Percentiles rank a stretch among this genome's conserved stretches.
Evolutionary conservation across 2,113 vertebrate genomes (phyloP).

Genomic region (Hemibagrus wyckioides): DNA sequence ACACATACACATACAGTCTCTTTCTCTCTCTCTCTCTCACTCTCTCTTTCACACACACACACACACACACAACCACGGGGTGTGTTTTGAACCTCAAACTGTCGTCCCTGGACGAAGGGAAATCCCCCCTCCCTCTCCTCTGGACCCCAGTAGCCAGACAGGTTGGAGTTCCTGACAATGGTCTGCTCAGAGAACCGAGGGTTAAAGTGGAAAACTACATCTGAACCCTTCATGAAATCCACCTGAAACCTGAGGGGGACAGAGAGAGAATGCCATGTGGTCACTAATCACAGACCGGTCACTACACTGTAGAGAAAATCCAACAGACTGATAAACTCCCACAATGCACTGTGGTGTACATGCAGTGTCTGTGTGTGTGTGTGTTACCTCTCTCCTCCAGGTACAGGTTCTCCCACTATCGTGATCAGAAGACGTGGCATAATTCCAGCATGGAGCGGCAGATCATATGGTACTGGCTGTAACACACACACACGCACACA

Average conservation of each 20-base stretch:
- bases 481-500: constrained; percentile 53
- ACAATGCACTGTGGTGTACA: not conserved
- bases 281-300: not conserved
- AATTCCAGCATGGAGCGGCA: constrained; percentile 74
- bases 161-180: constrained; percentile 71
- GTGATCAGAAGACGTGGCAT: constrained; percentile 75
- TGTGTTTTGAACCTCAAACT: constrained; percentile 71
- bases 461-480: constrained; percentile 72
- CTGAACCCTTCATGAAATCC: constrained; percentile 73
- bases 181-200: constrained; percentile 73
- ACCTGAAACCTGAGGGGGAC: constrained; percentile 68
- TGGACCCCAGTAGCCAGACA: constrained; percentile 72
- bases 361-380: not conserved
- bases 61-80: not conserved
- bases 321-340: not conserved
- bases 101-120: constrained; percentile 70
- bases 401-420: constrained; percentile 69
- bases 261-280: not conserved
- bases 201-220: constrained; percentile 77
- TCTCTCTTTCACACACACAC: constrained; percentile 12
- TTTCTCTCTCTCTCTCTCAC: too few relatives aligned
- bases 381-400: constrained; percentile 69
- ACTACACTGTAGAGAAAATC: not conserved
- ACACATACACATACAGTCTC: not conserved
- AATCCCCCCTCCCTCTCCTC: constrained; percentile 75